phyloP scores from a whole-genome alignment of 2,113 vertebrate genomes.

The Odocoileus virginianus region DNA sequence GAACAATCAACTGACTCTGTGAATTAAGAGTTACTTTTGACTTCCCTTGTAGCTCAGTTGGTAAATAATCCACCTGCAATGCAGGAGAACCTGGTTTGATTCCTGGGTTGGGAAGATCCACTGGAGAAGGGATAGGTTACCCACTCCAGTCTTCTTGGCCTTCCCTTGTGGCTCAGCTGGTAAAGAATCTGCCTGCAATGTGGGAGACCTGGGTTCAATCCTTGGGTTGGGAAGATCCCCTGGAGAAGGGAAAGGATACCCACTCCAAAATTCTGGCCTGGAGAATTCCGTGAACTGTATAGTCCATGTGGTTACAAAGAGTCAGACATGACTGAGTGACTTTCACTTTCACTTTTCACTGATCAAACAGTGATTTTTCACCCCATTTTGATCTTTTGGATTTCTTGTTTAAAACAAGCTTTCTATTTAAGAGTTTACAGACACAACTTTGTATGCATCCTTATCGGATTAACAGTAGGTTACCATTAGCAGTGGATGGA shows the following conservation, averaged over 20 bases:
- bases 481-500: background rate
- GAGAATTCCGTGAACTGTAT: background rate
- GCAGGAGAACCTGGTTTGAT: background rate
- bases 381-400: background rate
- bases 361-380: background rate
- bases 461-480: background rate
- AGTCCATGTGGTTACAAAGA: background rate
- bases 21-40: background rate
- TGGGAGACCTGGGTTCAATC: background rate
- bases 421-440: background rate
- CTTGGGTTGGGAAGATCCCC: background rate
- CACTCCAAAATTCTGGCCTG: background rate
- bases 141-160: background rate
- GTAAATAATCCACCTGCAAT: background rate
- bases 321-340: background rate
- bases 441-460: background rate
- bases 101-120: background rate
- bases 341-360: background rate
- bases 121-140: background rate
- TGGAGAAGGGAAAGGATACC: background rate
- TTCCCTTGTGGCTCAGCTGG: background rate
- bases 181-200: background rate
- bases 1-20: background rate
- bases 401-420: background rate
- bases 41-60: background rate